phyloP scores from a whole-genome alignment of 2,113 vertebrate genomes.

The Phodopus roborovskii region DNA sequence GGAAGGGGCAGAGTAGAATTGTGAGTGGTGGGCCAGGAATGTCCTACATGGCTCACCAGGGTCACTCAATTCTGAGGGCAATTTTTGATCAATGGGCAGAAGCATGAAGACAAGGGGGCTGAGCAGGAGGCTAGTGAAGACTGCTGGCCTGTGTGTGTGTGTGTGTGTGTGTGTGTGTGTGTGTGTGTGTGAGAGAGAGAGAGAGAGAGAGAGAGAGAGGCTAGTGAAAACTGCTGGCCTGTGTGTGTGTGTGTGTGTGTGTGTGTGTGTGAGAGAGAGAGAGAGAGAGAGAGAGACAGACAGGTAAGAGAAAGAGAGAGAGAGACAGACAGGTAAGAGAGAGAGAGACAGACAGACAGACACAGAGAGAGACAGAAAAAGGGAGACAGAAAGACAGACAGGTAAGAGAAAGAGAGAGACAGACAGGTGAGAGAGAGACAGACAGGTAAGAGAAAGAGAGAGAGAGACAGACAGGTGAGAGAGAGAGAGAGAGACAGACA shows the following conservation, averaged over 20 bases:
- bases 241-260: background rate
- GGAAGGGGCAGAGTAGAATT: accelerated
- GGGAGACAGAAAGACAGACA: too few species aligned
- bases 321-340: too few species aligned
- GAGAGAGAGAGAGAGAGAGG: too few species aligned
- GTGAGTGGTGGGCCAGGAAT: accelerated
- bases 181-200: background rate
- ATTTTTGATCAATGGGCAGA: accelerated
- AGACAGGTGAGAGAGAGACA: too few species aligned
- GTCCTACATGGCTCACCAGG: accelerated
- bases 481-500: background rate
- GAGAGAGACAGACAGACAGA: too few species aligned
- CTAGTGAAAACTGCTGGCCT: background rate
- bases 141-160: background rate
- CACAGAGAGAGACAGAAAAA: too few species aligned
- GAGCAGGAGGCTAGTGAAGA: background rate
- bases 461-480: background rate
- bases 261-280: background rate
- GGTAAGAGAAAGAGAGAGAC: too few species aligned
- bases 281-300: too few species aligned
- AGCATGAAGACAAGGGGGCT: accelerated
- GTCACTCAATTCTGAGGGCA: accelerated
- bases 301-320: too few species aligned
- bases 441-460: too few species aligned
- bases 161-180: background rate